Base-by-base conservation (phyloP, 2,797 vertebrate species). In the Anguilla anguilla region DNA sequence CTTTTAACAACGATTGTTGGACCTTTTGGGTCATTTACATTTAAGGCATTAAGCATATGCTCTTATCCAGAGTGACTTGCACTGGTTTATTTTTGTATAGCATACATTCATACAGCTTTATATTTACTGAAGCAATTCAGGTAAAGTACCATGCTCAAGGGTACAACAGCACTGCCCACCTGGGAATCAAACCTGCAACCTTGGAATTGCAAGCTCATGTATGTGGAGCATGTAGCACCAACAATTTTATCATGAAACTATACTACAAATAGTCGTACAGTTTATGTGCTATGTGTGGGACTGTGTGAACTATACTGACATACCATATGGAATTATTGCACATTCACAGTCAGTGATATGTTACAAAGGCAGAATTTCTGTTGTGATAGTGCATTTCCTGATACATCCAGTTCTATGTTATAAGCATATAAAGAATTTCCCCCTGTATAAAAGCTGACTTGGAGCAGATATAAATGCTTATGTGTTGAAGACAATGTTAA, bases 401-500 rank as follows among this genome's bases (percentile, higher is more conserved):
- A 55, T 7, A 57, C 1, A n/a, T 84, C 17, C 13, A 31, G n/a
- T 57, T 28, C 49, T 59, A 17, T 57, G n/a, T 79, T 5, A 46
- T 79, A 39, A 15, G 28, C 13, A 72, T 10, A 84, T 55, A 9
- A 55, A 9, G n/a, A 57, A 31, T 35, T 55, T 2, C 6, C 64
- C 59, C 7, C 64, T 59, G 25, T 49, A 53, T 31, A 46, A 28
- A 51, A 55, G 46, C 43, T 51, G 64, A 28, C 55, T 28, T 67
- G 59, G 46, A 46, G 69, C 31, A 84, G 87, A 88, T 83, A 69
- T 72, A 46, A 87, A 88, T 87, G 72, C 88, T 82, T 51, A 61
- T 79, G 59, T 83, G 77, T 88, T 39, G 87, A 59, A 86, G 55
- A 85, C 55, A 79, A 59, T 79, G 82, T 88, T 84, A 83, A 89